phyloP scores from a whole-genome alignment of 2,113 vertebrate genomes.

The Proteles cristata region DNA sequence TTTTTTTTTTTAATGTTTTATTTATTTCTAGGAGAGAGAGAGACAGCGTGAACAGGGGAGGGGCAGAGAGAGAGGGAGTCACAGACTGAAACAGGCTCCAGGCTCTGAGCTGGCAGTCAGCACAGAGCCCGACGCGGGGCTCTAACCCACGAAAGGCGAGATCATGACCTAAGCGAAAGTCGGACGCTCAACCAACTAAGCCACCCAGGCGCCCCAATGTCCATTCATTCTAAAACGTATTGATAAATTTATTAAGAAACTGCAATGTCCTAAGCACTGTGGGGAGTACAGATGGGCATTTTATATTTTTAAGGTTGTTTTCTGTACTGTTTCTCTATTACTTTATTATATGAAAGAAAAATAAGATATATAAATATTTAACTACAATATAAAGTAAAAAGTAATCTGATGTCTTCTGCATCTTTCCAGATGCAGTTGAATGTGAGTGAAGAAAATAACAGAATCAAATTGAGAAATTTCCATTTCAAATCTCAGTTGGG shows the following conservation, averaged over 20 bases:
- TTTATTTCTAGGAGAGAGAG: too few species aligned
- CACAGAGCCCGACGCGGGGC: too few species aligned
- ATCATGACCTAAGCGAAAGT: too few species aligned
- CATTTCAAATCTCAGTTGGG: background rate
- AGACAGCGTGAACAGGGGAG: too few species aligned
- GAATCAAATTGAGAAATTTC: background rate
- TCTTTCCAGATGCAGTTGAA: background rate
- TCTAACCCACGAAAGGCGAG: too few species aligned
- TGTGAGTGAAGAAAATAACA: constrained; percentile 12
- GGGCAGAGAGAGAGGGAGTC: too few species aligned
- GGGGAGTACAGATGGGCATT: background rate
- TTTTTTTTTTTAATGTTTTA: too few species aligned
- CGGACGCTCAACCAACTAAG: too few species aligned
- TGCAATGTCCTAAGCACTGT: background rate
- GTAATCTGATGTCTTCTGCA: background rate
- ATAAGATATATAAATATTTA: constrained; percentile 8
- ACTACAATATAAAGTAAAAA: constrained; percentile 3
- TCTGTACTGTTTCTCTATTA: background rate
- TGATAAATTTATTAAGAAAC: constrained; percentile 20
- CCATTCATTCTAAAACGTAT: background rate
- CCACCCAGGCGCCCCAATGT: too few species aligned
- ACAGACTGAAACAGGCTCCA: too few species aligned
- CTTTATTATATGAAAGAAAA: background rate
- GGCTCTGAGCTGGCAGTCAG: too few species aligned
- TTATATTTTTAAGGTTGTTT: background rate